Base-by-base conservation (phyloP, 2,113 vertebrate species). In the Halichoeres trimaculatus region DNA sequence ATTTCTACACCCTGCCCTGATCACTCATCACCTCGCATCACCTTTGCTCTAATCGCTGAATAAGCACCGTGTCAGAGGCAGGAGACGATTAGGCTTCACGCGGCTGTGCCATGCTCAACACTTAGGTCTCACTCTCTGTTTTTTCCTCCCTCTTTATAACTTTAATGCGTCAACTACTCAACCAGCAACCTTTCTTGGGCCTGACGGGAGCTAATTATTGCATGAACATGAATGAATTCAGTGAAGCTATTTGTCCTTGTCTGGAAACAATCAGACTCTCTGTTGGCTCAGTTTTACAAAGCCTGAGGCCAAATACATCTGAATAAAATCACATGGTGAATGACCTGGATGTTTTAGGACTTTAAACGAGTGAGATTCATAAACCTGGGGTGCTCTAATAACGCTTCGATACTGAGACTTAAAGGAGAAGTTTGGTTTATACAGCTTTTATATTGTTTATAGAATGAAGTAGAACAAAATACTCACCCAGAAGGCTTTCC, bases 181-280 rank as follows among this genome's bases (percentile, higher is more conserved):
- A 80, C 76, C 68, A 40, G 83, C 74, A 77, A 59, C 57, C 40
- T 79, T 83, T 80, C 74, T 72, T 74, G 70, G 64, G 74, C 86
- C 88, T 89, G 81, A 73, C 54, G 65, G 87, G 84, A 93, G 85
- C 89, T 90, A 86, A 92, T 91, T 92, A 91, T 85, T 83, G 78
- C 78, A 67, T 66, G 77, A 83, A 76, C 80, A 74, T 87, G 81
- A 74, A 63, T 83, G 82, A 90, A 82, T 69, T 70, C 78, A 38
- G 73, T 69, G 63, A 43, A 80, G 61, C 68, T 64, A 72, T 87
- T 92, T 88, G 79, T 90, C 82, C 76, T 80, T 85, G 84, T 85
- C 76, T 86, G 62, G 82, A 67, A 67, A 80, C 72, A 84, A 74
- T 84, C 69, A 76, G 71, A 63, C 66, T 87, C 59, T 88, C 76